Evolutionary conservation across 2,888 invertebrate species (phyloP).

Genomic region (Tetramorium bicarinatum): DNA sequence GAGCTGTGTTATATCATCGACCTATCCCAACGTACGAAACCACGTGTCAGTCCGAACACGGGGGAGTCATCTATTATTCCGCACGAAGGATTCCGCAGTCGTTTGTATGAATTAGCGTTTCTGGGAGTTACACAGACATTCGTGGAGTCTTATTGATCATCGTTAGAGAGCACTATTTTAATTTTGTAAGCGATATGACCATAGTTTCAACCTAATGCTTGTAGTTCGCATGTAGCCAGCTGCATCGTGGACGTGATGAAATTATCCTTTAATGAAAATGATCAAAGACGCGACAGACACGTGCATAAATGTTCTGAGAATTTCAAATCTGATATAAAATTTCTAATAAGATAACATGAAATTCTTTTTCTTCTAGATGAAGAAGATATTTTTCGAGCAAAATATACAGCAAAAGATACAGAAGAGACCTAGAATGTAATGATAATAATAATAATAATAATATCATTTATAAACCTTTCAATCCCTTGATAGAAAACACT

Average conservation of each 20-base stretch:
- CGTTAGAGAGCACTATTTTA: not conserved
- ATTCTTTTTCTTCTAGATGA: not conserved
- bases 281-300: not conserved
- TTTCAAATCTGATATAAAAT: not conserved
- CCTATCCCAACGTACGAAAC: conserved; percentile 56
- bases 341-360: not conserved
- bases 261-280: not conserved
- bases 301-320: not conserved
- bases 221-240: not conserved
- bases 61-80: conserved; percentile 61
- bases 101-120: conserved; percentile 56
- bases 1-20: conserved; percentile 68
- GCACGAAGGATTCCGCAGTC: conserved; percentile 47
- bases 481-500: not conserved
- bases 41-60: conserved; percentile 41
- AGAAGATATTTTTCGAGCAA: not conserved
- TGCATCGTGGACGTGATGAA: not conserved
- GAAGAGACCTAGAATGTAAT: not conserved
- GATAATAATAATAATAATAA: not conserved
- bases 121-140: conserved; percentile 20
- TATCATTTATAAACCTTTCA: not conserved
- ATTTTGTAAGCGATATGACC: not conserved
- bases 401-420: not conserved
- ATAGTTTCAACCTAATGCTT: not conserved
- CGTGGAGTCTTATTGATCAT: conserved; percentile 12